Conservation (phyloP, 23 tunicate genomes). For the Aplidium turbinatum region DNA sequence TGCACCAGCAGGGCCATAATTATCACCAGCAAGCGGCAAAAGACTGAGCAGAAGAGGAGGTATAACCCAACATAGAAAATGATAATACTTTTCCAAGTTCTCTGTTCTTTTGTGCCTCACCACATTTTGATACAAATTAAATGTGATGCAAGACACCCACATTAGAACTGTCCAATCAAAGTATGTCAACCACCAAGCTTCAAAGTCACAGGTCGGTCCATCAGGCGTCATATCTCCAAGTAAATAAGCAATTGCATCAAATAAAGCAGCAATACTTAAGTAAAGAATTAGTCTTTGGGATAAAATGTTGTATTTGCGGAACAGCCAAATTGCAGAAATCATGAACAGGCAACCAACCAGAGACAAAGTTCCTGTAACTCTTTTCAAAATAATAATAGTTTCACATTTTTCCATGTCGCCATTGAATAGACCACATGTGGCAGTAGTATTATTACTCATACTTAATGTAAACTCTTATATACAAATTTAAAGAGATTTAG, state of each 20-base stretch:
- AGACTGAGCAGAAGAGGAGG: slow-evolving; percentile 77
- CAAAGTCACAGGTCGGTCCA: slow-evolving; percentile 86
- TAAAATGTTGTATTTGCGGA: slow-evolving; percentile 61
- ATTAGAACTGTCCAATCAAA: slow-evolving; percentile 90
- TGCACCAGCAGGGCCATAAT: slow-evolving; percentile 96
- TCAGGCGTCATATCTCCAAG: slow-evolving; percentile 81
- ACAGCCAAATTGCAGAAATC: slow-evolving; percentile 61
- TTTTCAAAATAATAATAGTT: slow-evolving; percentile 64
- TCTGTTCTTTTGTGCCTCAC: slow-evolving; percentile 51
- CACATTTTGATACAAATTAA: slow-evolving; percentile 64
- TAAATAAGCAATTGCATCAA: slow-evolving; percentile 85
- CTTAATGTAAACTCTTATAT: background rate
- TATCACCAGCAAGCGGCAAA: slow-evolving; percentile 85
- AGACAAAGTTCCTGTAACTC: slow-evolving; percentile 69
- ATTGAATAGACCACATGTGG: slow-evolving; percentile 48
- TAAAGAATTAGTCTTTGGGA: slow-evolving; percentile 79
- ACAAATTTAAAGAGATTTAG: background rate
- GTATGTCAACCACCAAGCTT: slow-evolving; percentile 94
- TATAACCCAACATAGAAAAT: slow-evolving; percentile 63
- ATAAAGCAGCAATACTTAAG: slow-evolving; percentile 90
- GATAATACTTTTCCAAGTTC: slow-evolving; percentile 48
- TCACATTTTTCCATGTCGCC: slow-evolving; percentile 60
- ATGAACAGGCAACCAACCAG: slow-evolving; percentile 80
- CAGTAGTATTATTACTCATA: background rate
- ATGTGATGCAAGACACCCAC: slow-evolving; percentile 88